Evolutionary conservation across 1,140 invertebrate species (phyloP), one percentile per base, ranked within the genome.

Genomic region (Pararge aegeria): DNA sequence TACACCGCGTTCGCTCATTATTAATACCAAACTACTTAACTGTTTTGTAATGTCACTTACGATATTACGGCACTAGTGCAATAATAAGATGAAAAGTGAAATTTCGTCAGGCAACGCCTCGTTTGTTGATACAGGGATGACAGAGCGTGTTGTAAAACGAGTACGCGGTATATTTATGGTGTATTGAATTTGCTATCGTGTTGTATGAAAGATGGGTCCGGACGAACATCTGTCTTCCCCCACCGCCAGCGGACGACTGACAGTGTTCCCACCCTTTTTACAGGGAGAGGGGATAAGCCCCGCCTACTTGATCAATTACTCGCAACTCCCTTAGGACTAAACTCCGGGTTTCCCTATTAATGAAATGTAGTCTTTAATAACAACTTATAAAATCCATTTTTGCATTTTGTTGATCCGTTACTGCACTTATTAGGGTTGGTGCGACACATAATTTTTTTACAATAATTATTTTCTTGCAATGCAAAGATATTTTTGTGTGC

Each of bases 191-290:
- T 72, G 73, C 74, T 76, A 83, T 80, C 80, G 73, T 84, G 80
- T 83, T 66, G 72, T 78, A 86, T 83, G 81, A 83, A 67, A 72
- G 73, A 84, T 78, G 73, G 58, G 64, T 48, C 57, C 73, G 62
- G 65, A 78, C 63, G 61, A 52, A 80, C 83, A 86, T 88, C 83
- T 78, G 72, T 86, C 85, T 80, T 72, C 81, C 81, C 85, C 85
- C 83, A 81, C 85, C 69, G 77, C 74, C 21, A 63, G 55, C 1
- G 51, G 34, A 24, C 62, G 68, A 87, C 80, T 84, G 81, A 70
- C 76, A 61, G 55, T 63, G 55, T 66, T 52, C 56, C 78, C 75
- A 68, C 75, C 79, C 53, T 48, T 18, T 15, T 5, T 6, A 1
- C 0, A 13, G 9, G 29, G 56, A 64, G 75, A 62, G 77, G 78